phyloP scores from a whole-genome alignment of 2,888 invertebrate genomes.

The Cecidostiba fungosa region DNA sequence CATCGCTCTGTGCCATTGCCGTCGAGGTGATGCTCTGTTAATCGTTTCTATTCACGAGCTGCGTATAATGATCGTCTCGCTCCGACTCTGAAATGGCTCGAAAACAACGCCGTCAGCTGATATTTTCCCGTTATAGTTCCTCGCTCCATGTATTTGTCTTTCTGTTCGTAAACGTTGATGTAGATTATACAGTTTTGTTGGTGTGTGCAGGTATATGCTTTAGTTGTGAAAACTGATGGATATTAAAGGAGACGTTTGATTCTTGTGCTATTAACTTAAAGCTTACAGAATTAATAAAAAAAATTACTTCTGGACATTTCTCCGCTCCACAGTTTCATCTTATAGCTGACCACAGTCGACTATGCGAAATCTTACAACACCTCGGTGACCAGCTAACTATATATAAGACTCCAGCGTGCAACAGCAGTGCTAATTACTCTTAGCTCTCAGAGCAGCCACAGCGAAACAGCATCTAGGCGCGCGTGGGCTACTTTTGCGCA shows the following conservation, averaged over 20 bases:
- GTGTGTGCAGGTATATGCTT: no score
- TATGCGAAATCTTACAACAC: slow-evolving; percentile 56
- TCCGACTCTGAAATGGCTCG: background rate
- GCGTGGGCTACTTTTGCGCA: slow-evolving; percentile 18
- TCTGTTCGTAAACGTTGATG: background rate
- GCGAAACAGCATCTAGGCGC: background rate
- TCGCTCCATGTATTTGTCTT: no score
- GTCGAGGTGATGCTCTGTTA: slow-evolving; percentile 1
- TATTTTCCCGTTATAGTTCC: background rate
- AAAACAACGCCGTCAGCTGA: background rate
- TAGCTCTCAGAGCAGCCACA: background rate
- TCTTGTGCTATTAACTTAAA: no score
- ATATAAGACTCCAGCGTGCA: slow-evolving; percentile 27
- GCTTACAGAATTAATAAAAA: no score
- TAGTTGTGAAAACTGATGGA: no score
- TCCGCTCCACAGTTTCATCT: no score
- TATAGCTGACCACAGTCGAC: background rate
- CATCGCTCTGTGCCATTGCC: background rate
- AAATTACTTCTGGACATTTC: no score
- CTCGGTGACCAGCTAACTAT: background rate
- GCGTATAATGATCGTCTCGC: background rate
- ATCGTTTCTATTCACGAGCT: background rate
- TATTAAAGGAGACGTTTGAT: no score
- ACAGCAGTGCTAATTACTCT: slow-evolving; percentile 50
- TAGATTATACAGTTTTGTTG: background rate